Conservation (phyloP, 2,113 vertebrate species). For the Arvicanthis niloticus region DNA sequence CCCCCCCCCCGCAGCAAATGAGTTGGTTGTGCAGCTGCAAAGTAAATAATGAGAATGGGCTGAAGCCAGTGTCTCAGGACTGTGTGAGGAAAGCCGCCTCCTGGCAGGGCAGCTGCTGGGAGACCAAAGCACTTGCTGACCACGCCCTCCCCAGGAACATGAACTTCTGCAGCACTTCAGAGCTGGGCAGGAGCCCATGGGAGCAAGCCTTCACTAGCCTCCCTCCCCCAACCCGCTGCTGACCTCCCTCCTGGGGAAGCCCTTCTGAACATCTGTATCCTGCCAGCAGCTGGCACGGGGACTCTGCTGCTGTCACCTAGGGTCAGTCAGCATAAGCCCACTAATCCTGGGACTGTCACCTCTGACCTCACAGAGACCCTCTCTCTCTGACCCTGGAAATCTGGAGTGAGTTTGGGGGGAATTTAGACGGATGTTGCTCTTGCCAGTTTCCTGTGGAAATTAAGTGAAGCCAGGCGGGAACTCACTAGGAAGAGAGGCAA, state of each 20-base stretch:
- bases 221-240: neutral
- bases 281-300: neutral
- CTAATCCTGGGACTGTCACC: neutral
- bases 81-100: constrained; percentile 27
- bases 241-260: neutral
- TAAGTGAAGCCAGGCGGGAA: constrained; percentile 69
- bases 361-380: neutral
- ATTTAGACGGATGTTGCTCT: constrained; percentile 65
- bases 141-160: neutral
- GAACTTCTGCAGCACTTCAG: neutral
- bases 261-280: constrained; percentile 41
- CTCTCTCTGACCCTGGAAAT: constrained; percentile 61
- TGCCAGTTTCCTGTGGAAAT: constrained; percentile 75
- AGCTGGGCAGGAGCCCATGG: constrained; percentile 63
- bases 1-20: neutral
- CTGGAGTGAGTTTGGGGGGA: constrained; percentile 57
- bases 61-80: neutral
- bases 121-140: neutral
- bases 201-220: constrained; percentile 11
- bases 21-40: neutral
- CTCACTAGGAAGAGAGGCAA: constrained; percentile 40
- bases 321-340: neutral
- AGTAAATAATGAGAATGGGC: neutral
- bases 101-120: constrained; percentile 47
- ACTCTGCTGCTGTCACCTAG: neutral